Conservation (phyloP, 2,113 vertebrate genomes). For the Scomber scombrus region DNA sequence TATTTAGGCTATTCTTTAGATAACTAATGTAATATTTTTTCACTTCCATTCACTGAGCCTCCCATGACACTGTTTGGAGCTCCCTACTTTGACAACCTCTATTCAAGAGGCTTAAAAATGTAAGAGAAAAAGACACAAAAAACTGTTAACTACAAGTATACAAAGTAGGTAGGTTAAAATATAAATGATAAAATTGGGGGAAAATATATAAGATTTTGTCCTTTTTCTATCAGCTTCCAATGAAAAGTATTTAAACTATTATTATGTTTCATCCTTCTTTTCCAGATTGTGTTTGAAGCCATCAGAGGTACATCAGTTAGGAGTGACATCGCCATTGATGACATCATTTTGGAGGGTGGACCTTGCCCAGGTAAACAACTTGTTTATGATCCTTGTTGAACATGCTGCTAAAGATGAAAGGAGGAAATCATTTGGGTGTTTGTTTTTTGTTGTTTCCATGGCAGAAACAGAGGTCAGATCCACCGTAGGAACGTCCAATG, state of each 20-base stretch:
- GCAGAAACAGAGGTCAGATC: conserved; percentile 53
- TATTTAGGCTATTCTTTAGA: no score
- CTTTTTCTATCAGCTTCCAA: no score
- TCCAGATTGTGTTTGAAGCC: conserved; percentile 93
- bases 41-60: no score
- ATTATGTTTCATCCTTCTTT: background rate
- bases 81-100: no score
- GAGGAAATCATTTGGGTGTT: background rate
- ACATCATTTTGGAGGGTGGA: conserved; percentile 90
- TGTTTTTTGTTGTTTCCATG: background rate
- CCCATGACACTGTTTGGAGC: no score
- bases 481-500: conserved; percentile 63
- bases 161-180: no score
- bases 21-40: no score
- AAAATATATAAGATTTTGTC: background rate
- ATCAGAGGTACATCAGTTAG: conserved; percentile 90
- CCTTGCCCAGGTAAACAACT: conserved; percentile 87
- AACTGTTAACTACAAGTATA: no score
- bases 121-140: no score
- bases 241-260: background rate
- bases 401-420: background rate
- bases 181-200: background rate
- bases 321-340: conserved; percentile 95
- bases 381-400: background rate
- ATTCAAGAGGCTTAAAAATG: no score